A percentile compares a stretch with the other conserved stretches of the same genome.
These are phyloP conservation scores for Cryptoblepharus egeriae DNA, from an alignment of 2,797 vertebrate genomes.

Conservation along the genomic window DNA sequence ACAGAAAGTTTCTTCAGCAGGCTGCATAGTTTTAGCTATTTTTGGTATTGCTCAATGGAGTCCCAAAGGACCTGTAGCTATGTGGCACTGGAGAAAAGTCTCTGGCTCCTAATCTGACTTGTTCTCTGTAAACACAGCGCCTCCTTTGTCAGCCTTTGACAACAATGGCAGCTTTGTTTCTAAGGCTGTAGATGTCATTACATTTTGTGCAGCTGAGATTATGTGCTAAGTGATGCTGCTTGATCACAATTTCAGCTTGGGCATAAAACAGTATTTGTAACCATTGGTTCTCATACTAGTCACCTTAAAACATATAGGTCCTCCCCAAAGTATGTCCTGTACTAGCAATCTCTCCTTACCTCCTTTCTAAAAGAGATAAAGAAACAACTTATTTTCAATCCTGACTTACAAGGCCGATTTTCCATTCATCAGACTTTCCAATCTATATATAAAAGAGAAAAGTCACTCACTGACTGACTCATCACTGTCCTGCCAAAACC, in stretches of 20 bases:
- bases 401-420: neutral
- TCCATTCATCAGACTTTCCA: neutral
- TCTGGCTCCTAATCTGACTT: neutral
- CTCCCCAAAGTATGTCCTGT: neutral
- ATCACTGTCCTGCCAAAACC: no score
- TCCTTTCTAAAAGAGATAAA: neutral
- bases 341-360: neutral
- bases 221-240: neutral
- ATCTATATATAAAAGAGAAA: no score
- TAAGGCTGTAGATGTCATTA: neutral
- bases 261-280: neutral
- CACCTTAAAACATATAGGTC: neutral
- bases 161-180: neutral
- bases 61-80: neutral
- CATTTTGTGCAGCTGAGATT: neutral
- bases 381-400: neutral
- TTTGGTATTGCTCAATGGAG: neutral
- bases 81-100: no score
- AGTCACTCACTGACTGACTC: no score
- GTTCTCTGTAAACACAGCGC: neutral
- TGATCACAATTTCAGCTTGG: neutral
- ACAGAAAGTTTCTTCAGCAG: neutral
- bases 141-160: neutral
- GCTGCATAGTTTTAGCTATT: neutral
- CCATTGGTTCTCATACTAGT: neutral